Base-by-base conservation (phyloP, 2,113 vertebrate species). In the Vanacampus margaritifer region DNA sequence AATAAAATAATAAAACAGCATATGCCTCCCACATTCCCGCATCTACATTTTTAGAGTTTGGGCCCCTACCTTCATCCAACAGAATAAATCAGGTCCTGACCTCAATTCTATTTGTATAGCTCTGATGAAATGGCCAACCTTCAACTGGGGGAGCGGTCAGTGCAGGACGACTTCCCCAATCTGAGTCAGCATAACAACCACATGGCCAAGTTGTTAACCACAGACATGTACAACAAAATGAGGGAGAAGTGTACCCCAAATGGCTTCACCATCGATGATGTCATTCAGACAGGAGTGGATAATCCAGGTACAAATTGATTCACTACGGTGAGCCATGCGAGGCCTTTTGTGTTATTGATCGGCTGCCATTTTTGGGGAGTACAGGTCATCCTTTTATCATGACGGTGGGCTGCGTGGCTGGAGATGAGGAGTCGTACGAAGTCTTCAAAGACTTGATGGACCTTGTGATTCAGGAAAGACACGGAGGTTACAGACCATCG, bases 371-470 rank as follows among this genome's bases (percentile, higher is more conserved):
- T 17, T 12, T 16, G 23, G 43, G 3, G 39, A 43, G 14, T 43
- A 13, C 16, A 62, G 60, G 60, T 26, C 60, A 62, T 23, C 60
- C 60, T 2, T 62, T 37, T 16, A 62, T 62, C 39, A 45, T 62
- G 60, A 62, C 60, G 6, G 60, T 62, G 60, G 60, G 60, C 13
- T 62, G 60, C 16, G 60, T 62, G 60, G 60, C 60, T 43, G 60
- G 60, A 14, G 60, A 62, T 5, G 60, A 62, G 60, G 60, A 62
- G 39, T 62, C 60, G 13, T 62, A 62, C 23, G 60, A 62, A 41
- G 60, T 62, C 23, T 62, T 62, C 39, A 62, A 62, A 41, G 60
- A 62, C 60, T 43, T 62, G 39, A 26, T 62, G 60, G 60, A 62
- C 60, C 60, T 62, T 41, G 37, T 62, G 23, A 62, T 62, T 62